phyloP scores from a whole-genome alignment of 2,797 vertebrate species.

The Scomberomorus guttatus region DNA sequence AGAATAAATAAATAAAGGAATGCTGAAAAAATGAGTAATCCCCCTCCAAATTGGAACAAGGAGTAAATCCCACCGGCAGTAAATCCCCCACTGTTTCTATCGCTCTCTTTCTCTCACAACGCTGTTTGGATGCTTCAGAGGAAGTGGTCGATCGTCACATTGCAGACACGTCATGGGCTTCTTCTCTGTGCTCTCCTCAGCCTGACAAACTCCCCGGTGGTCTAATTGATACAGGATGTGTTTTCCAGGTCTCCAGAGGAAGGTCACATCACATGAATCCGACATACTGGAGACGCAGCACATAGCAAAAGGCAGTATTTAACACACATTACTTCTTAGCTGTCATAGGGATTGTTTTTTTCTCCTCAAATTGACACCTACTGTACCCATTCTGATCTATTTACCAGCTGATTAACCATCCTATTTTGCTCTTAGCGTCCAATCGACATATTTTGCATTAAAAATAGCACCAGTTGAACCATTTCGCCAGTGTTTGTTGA shows the following conservation, averaged over 20 bases:
- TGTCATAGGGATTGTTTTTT: background rate
- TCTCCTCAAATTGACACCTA: background rate
- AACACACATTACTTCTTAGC: background rate
- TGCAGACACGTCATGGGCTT: slow-evolving; percentile 44
- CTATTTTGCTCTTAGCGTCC: background rate
- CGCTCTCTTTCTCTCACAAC: slow-evolving; percentile 17
- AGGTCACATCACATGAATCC: slow-evolving; percentile 54
- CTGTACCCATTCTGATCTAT: background rate
- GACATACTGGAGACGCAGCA: slow-evolving; percentile 1
- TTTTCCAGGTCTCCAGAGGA: slow-evolving; percentile 48
- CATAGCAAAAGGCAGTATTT: background rate
- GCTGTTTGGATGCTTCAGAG: slow-evolving; percentile 53
- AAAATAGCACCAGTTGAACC: background rate
- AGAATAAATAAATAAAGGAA: slow-evolving; percentile 73
- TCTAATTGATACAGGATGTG: slow-evolving; percentile 68
- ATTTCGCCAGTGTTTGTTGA: background rate
- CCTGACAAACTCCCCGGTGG: slow-evolving; percentile 55
- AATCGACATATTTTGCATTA: background rate
- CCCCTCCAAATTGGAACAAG: slow-evolving; percentile 78
- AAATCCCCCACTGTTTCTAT: slow-evolving; percentile 55
- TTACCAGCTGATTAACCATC: background rate
- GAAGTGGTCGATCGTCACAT: slow-evolving; percentile 66
- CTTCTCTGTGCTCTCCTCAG: slow-evolving; percentile 54
- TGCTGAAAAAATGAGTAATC: slow-evolving; percentile 79
- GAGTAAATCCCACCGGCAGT: slow-evolving; percentile 71